Evolutionary conservation across 2,113 vertebrate species (phyloP), one percentile per base, ranked within the genome.

Genomic region (Gorsachius goisagi): DNA sequence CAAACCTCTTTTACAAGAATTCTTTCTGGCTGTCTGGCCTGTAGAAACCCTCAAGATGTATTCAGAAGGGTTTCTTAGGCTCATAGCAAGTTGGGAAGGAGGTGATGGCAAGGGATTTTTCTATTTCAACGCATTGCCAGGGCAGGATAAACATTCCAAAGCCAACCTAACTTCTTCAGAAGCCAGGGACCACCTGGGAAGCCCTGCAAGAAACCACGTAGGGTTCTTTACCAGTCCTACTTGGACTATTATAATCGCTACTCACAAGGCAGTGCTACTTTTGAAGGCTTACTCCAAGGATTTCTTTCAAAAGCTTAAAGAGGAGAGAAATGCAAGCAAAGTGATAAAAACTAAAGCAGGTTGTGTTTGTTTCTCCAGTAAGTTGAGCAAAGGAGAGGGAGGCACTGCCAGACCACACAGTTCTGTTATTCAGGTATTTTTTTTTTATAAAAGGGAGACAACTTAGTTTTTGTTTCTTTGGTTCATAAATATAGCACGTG

Each of bases 401-500:
- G 52, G 75, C 72, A 30, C 56, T 67, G 84, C 94, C 95, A 86
- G 95, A 91, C 94, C 95, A 95, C 95, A 91, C 95, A 91, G 92
- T 47, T 81, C 78, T 83, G 90, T 55, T 81, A 72, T 37, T 79
- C 92, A 94, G 92, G 95, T 92, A 63, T 44, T 64, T 28, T 62
- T 30, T 59, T 30, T 59, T 22, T 22, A 47, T 50, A 44, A 56
- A 74, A 82, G 15, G 9, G 53, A 83, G 87, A 89, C 92, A 83
- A 86, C 82, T 93, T 45, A 9, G 35, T 11, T 75, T 89, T 93
- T 94, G 76, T 94, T 95, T 94, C 94, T 79, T 63, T 80, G 63
- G 21, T 93, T 85, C 92, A 59, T 95, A 94, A 95, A 94, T 91
- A 94, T 24, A 84, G 76, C 80, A 45, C 39, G 14, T 91, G 92